phyloP scores from a whole-genome alignment of 53 echinoderm and acorn worm genomes.

The Henricia sp. region DNA sequence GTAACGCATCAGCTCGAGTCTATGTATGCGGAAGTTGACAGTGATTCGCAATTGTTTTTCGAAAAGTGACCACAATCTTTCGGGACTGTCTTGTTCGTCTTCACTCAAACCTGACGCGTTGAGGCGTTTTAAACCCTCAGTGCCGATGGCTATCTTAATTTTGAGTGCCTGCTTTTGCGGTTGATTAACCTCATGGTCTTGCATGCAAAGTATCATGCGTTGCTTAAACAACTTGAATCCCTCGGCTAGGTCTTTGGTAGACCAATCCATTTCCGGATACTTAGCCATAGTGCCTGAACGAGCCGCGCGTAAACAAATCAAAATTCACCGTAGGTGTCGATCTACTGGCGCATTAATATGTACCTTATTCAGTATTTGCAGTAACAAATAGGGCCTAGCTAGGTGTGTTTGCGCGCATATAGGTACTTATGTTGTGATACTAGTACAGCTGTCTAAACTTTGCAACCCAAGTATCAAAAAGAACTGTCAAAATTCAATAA shows the following conservation, averaged over 20 bases:
- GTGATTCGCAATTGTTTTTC: slow-evolving; percentile 59
- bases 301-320: too few species aligned
- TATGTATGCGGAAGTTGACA: slow-evolving; percentile 59
- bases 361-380: too few species aligned
- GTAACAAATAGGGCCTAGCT: too few species aligned
- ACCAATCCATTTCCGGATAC: slow-evolving; percentile 30
- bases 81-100: slow-evolving; percentile 57
- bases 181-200: slow-evolving; percentile 56
- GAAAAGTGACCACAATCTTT: slow-evolving; percentile 51
- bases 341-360: too few species aligned
- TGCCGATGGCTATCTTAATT: slow-evolving; percentile 74
- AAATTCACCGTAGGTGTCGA: too few species aligned
- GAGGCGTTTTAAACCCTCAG: slow-evolving; percentile 68
- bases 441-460: too few species aligned
- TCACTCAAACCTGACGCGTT: slow-evolving; percentile 65
- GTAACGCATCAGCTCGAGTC: slow-evolving; percentile 63
- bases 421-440: too few species aligned
- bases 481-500: too few species aligned
- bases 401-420: too few species aligned
- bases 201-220: slow-evolving; percentile 44
- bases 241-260: slow-evolving; percentile 1
- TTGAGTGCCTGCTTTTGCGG: slow-evolving; percentile 59
- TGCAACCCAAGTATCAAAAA: too few species aligned
- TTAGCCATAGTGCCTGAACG: slow-evolving; percentile 13
- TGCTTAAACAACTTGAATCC: slow-evolving; percentile 48